Conservation (phyloP, 2,797 vertebrate species). For the Enteromius paludinosus region DNA sequence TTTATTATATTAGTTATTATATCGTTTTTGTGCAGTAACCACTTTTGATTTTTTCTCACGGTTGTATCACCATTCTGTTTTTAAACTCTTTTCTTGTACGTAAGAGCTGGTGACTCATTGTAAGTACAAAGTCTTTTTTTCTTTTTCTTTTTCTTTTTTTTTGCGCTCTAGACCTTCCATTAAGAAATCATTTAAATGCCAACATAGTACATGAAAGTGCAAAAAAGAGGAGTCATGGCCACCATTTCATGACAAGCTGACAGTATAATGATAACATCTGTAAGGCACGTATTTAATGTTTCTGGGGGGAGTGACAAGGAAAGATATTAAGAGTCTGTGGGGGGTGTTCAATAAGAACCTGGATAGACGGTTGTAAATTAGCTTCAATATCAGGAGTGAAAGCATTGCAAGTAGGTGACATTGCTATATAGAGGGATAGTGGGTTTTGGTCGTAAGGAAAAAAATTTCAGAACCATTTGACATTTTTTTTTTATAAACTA, state of each 20-base stretch:
- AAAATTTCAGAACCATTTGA: not conserved
- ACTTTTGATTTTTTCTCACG: not conserved
- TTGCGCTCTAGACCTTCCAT: constrained; percentile 42
- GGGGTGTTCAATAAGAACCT: constrained; percentile 28
- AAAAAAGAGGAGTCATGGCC: constrained; percentile 46
- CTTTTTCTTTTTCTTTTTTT: not conserved
- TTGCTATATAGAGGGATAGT: not conserved
- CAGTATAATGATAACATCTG: constrained; percentile 44
- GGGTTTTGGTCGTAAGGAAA: not conserved
- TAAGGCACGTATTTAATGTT: constrained; percentile 31
- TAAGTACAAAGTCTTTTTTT: constrained; percentile 6
- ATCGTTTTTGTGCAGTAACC: not conserved
- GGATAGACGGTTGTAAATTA: constrained; percentile 32
- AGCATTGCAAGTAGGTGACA: not conserved
- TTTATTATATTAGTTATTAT: too few relatives aligned
- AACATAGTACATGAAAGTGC: constrained; percentile 49
- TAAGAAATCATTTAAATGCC: constrained; percentile 57
- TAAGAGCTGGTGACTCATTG: constrained; percentile 39
- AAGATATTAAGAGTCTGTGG: constrained; percentile 31
- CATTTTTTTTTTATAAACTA: too few relatives aligned
- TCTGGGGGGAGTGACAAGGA: constrained; percentile 20
- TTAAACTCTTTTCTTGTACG: constrained; percentile 14
- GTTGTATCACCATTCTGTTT: constrained; percentile 6
- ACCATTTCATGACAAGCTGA: constrained; percentile 45
- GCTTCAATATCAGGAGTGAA: constrained; percentile 27